These are phyloP conservation scores for Galeopsomyia nigrocyanea DNA, from an alignment of 2,888 invertebrate genomes.

Conservation along the genomic window DNA sequence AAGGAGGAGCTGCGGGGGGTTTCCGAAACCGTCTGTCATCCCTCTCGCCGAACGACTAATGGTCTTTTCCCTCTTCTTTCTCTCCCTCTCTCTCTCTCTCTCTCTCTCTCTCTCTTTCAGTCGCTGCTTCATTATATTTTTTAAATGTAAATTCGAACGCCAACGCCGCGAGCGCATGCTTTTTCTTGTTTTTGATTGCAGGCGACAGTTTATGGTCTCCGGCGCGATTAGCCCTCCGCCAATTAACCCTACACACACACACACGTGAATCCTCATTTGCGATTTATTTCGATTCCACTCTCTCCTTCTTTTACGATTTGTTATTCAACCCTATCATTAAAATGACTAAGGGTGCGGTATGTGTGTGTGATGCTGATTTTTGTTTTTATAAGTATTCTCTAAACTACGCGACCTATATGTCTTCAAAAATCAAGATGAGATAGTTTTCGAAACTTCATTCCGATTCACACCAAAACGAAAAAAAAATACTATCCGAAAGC, in stretches of 20 bases:
- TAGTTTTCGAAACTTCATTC: too few relatives aligned
- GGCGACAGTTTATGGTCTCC: constrained; percentile 68
- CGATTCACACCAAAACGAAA: too few relatives aligned
- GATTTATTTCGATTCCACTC: constrained; percentile 7
- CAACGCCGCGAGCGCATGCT: constrained; percentile 55
- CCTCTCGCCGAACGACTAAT: constrained; percentile 68
- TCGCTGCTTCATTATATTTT: constrained; percentile 69
- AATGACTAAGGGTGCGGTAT: background rate
- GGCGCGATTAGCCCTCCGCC: constrained; percentile 57
- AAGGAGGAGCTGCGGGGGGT: constrained; percentile 65
- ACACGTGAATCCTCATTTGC: background rate
- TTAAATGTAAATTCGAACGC: constrained; percentile 69
- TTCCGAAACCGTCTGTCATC: constrained; percentile 68
- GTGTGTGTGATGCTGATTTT: too few relatives aligned
- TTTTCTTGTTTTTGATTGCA: constrained; percentile 64
- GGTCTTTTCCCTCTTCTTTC: constrained; percentile 60
- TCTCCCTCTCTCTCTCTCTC: too few relatives aligned
- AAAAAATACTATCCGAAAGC: background rate
- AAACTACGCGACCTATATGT: too few relatives aligned
- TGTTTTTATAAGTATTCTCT: too few relatives aligned
- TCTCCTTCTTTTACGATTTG: constrained; percentile 36
- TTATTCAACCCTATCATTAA: constrained; percentile 47
- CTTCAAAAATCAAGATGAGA: too few relatives aligned
- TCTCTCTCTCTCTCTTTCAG: too few relatives aligned
- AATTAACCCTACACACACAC: constrained; percentile 60